phyloP scores from a whole-genome alignment of 1,140 invertebrate genomes.

The Paralvinella palmiformis region DNA sequence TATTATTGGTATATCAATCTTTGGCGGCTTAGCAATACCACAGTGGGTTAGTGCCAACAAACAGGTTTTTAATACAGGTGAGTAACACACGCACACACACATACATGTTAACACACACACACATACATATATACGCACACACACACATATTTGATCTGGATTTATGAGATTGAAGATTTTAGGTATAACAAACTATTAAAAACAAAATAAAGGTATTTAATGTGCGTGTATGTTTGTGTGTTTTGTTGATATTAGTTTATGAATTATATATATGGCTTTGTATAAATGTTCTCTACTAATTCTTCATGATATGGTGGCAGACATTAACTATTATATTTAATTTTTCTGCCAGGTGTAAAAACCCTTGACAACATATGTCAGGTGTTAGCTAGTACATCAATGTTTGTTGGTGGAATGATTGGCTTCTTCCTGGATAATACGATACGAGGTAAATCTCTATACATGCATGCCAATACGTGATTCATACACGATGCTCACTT shows the following conservation, averaged over 20 bases:
- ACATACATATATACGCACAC: not conserved
- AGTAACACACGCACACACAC: not conserved
- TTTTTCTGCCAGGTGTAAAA: constrained; percentile 27
- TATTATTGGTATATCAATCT: constrained; percentile 76
- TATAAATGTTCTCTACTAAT: not conserved
- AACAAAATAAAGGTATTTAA: not conserved
- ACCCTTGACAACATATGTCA: constrained; percentile 31
- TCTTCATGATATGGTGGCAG: not conserved
- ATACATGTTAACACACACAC: not conserved
- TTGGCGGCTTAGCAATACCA: constrained; percentile 70
- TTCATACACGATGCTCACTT: not conserved
- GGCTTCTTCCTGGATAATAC: constrained; percentile 41
- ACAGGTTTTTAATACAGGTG: constrained; percentile 62
- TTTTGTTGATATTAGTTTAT: not conserved
- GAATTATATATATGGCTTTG: not conserved
- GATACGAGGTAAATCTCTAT: constrained; percentile 32
- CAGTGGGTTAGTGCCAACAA: constrained; percentile 67
- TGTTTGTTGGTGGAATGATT: constrained; percentile 41
- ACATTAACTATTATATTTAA: constrained; percentile 3
- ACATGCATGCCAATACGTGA: not conserved
- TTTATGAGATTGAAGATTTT: not conserved
- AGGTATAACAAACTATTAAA: not conserved
- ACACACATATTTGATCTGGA: not conserved
- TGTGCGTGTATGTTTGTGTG: not conserved
- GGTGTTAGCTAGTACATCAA: constrained; percentile 34